Evolutionary conservation across 2,888 invertebrate genomes (phyloP), one percentile per base, ranked within the genome.

Genomic region (Tenthredo amoena): DNA sequence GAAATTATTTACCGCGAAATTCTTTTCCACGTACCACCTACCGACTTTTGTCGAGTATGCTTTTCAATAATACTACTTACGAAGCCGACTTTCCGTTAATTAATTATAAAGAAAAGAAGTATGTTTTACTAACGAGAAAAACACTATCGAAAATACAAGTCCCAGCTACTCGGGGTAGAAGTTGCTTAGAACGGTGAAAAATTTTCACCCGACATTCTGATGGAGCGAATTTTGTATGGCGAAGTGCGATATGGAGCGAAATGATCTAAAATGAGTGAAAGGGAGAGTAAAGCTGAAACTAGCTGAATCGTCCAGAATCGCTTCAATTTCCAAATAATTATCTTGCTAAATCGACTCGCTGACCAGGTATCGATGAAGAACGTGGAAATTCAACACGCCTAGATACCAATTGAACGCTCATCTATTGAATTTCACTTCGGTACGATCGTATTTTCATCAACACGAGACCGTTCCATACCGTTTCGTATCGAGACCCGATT

Each of bases 351-450:
- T 50, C 12, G 34, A 77, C 18, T 50, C 77, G 77, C 34, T 77
- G 50, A 77, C 55, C 55, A 47, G 77, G 1, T 74, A 77, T 55
- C 50, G 31, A 26, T 37, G 4, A 77, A 47, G 3, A 9, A 9
- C 6, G 50, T 31, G 26, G 12, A 55, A 55, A 77, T 55, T 55
- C 55, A 55, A 50, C 31, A 77, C 72, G 43, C 72, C 26, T 74
- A n/a, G n/a, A 43, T 74, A 68, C 31, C 72, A 74, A 74, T 55
- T 55, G n/a, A 55, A 55, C 26, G 31, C 77, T 55, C n/a, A 31
- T 12, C 77, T 18, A 77, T 77, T 77, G 77, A 55, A 77, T 77
- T 31, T 21, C 21, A 26, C 47, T 12, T 9, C 50, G 55, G 2
- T 9, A 55, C 55, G 26, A 55, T 55, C 50, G 77, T 55, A 55